These are phyloP conservation scores for Mormyrus hasselquistii DNA, from an alignment of 2,797 vertebrate species.

Conservation along the genomic window DNA sequence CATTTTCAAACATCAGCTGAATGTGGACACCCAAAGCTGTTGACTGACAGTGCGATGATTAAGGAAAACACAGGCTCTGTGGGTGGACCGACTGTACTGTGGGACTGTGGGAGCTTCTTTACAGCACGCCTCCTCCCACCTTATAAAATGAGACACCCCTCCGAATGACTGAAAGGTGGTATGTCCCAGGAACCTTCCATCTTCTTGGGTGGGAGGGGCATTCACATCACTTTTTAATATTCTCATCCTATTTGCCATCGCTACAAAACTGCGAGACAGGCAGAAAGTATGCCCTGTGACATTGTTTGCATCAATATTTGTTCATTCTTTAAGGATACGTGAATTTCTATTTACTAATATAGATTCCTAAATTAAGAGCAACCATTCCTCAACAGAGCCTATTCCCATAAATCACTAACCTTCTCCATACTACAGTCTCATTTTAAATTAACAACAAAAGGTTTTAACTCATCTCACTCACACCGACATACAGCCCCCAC, in stretches of 20 bases:
- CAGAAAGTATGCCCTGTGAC: neutral
- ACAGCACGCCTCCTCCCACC: neutral
- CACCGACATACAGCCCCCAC: neutral
- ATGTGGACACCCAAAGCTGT: neutral
- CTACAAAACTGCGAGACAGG: neutral
- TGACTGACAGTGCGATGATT: conserved; percentile 1
- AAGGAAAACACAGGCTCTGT: conserved; percentile 2
- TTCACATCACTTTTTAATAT: neutral
- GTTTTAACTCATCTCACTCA: neutral
- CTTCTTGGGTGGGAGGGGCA: neutral
- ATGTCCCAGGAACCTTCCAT: neutral
- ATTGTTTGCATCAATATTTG: neutral
- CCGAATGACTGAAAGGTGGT: neutral
- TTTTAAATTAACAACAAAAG: neutral
- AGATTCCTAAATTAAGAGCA: neutral
- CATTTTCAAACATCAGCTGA: neutral
- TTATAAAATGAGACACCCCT: neutral
- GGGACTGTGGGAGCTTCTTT: neutral
- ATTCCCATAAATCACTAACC: neutral
- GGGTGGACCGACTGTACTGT: neutral
- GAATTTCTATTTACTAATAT: neutral
- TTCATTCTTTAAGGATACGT: neutral
- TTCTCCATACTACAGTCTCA: neutral
- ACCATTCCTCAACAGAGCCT: neutral
- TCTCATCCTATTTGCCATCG: neutral